Base-by-base conservation (phyloP, 2,888 invertebrate genomes). In the Rapana venosa region DNA sequence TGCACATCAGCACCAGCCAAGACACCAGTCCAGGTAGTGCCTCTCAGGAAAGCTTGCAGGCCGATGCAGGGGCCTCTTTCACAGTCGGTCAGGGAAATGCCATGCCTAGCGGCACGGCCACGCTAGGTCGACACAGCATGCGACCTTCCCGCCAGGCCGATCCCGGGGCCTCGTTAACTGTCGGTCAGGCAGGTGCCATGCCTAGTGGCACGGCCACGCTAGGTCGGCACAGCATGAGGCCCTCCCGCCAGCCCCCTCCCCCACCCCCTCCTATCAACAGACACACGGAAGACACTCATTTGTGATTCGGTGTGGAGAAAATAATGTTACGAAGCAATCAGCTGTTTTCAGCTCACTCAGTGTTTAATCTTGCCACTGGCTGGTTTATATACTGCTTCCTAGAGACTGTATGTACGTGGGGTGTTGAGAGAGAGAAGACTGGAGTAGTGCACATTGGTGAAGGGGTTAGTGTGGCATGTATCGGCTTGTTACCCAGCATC, bases 261-360 rank as follows among this genome's bases (percentile, higher is more conserved):
- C 94, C 94, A 74, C 94, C 94, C 30, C 94, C 94, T 66, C 94
- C 94, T 36, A 36, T 93, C 88, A 93, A 93, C 81, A 74, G n/a
- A 2, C 93, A 92, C 89, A 90, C 93, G 26, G 95, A 95, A 90
- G 93, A 94, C 90, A 95, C 95, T 30, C 94, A 94, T 91, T 92
- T 95, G 90, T 94, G 93, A 93, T 90, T 79, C 30, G 74, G 58
- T 30, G 70, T 84, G 84, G 47, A 17, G 77, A 13, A 15, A 35
- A 79, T 79, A 1, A 13, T 35, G 35, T 35, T 32, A 35, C 8
- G 79, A 47, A 47, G 81, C 17, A 74, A 22, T 83, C 11, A 83
- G 36, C 26, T 83, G 81, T 83, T 22, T 36, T 6, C 5, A 20
- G 36, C 20, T 26, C 81, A 83, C 47, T 83, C 81, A 2, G 26